These are phyloP conservation scores for Diceros bicornis DNA, from an alignment of 2,797 vertebrate genomes.

Conservation along the genomic window DNA sequence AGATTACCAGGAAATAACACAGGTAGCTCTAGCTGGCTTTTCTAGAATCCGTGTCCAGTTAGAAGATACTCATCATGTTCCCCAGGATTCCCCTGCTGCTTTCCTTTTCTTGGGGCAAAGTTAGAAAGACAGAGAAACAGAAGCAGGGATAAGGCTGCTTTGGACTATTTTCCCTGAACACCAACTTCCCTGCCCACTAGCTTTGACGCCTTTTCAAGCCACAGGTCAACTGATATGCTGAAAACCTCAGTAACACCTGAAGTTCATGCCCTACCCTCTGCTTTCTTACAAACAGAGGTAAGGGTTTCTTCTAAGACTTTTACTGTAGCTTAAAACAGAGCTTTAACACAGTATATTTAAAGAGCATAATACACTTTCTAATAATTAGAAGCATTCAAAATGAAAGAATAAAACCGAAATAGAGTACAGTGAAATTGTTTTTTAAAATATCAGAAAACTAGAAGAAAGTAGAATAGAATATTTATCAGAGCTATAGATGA, in stretches of 20 bases:
- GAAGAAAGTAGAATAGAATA: constrained; percentile 5
- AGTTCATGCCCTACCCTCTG: background rate
- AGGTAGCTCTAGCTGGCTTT: background rate
- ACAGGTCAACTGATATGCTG: background rate
- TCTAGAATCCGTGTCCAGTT: background rate
- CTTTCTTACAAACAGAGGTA: constrained; percentile 10
- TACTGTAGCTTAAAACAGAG: background rate
- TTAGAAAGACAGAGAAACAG: constrained; percentile 45
- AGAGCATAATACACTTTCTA: constrained; percentile 20
- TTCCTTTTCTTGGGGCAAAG: constrained; percentile 41
- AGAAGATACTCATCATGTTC: background rate
- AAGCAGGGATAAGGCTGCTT: background rate
- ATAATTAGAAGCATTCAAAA: constrained; percentile 51
- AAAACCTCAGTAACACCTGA: background rate
- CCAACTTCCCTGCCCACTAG: background rate
- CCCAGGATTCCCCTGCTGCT: background rate
- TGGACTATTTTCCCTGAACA: background rate
- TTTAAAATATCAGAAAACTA: constrained; percentile 40
- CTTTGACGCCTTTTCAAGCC: background rate
- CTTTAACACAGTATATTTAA: constrained; percentile 38
- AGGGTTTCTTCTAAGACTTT: background rate
- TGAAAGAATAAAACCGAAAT: constrained; percentile 5
- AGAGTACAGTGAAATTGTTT: background rate
- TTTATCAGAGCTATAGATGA: constrained; percentile 23
- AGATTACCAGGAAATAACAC: background rate